Evolutionary conservation across 2,113 vertebrate genomes (phyloP).

Genomic region (Crotalus horridus): DNA sequence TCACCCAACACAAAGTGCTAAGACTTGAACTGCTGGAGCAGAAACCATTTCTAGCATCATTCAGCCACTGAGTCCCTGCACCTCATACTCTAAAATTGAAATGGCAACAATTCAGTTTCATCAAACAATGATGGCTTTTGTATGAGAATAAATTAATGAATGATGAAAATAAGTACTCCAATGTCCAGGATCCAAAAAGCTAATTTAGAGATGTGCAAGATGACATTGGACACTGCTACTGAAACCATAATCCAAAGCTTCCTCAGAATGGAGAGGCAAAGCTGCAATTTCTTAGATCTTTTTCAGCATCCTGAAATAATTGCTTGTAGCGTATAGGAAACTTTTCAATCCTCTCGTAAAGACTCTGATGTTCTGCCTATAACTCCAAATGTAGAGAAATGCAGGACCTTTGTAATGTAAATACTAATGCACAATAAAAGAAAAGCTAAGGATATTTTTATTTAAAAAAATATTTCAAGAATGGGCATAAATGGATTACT

Average conservation of each 20-base stretch:
- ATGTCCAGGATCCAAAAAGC: background rate
- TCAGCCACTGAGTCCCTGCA: background rate
- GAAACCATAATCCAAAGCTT: background rate
- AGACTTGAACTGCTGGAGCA: background rate
- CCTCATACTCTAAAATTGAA: background rate
- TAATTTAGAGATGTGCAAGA: background rate
- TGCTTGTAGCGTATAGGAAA: background rate
- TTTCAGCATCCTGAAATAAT: background rate
- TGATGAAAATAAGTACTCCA: background rate
- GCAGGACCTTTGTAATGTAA: constrained; percentile 13
- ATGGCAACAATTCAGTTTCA: background rate
- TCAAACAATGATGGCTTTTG: background rate
- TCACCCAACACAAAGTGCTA: background rate
- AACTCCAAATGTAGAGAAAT: background rate
- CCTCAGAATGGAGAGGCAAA: background rate
- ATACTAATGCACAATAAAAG: constrained; percentile 51
- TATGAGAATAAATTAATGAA: background rate
- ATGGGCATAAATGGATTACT: constrained; percentile 60
- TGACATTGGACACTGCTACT: background rate
- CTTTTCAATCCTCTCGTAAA: background rate
- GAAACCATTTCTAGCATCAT: background rate
- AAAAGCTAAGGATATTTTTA: constrained; percentile 51
- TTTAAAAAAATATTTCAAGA: constrained; percentile 45
- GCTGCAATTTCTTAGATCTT: background rate
- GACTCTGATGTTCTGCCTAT: background rate